phyloP scores from a whole-genome alignment of 2,888 invertebrate species.

The Aphodius sticticus region DNA sequence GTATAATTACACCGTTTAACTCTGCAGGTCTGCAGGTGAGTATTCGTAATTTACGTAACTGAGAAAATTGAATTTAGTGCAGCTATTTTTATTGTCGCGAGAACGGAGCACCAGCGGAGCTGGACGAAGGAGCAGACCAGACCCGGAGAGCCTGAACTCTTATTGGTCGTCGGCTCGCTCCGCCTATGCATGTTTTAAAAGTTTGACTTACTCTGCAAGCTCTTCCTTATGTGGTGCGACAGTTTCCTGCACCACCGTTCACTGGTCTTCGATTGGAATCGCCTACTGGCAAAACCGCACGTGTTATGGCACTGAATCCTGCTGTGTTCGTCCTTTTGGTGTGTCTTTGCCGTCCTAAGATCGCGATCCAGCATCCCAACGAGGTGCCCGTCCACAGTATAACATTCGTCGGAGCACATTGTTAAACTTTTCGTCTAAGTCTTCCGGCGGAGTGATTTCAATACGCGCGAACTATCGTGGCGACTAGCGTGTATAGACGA shows the following conservation, averaged over 20 bases:
- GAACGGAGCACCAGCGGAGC: neutral
- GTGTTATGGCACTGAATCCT: slow-evolving; percentile 19
- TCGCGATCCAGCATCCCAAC: slow-evolving; percentile 57
- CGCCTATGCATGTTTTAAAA: slow-evolving; percentile 50
- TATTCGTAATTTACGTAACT: neutral
- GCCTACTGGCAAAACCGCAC: slow-evolving; percentile 16
- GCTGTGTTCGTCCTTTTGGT: slow-evolving; percentile 10
- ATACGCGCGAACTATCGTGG: slow-evolving; percentile 10
- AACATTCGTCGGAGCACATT: slow-evolving; percentile 25
- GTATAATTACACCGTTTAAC: slow-evolving; percentile 50
- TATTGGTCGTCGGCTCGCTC: slow-evolving; percentile 58
- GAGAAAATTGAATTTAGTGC: neutral
- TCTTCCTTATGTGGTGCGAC: slow-evolving; percentile 47
- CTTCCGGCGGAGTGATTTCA: neutral
- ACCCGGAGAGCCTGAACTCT: slow-evolving; percentile 28
- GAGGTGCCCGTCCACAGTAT: slow-evolving; percentile 45
- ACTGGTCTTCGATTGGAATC: slow-evolving; percentile 17
- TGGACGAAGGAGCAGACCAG: neutral
- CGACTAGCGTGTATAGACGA: slow-evolving; percentile 12
- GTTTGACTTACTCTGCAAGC: slow-evolving; percentile 54
- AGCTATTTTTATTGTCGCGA: neutral
- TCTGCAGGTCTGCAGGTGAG: neutral
- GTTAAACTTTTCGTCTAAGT: slow-evolving; percentile 5
- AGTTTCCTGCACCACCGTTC: slow-evolving; percentile 11
- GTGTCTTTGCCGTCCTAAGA: slow-evolving; percentile 54